Conservation (phyloP, 2,888 invertebrate species). For the Rhingia campestris region DNA sequence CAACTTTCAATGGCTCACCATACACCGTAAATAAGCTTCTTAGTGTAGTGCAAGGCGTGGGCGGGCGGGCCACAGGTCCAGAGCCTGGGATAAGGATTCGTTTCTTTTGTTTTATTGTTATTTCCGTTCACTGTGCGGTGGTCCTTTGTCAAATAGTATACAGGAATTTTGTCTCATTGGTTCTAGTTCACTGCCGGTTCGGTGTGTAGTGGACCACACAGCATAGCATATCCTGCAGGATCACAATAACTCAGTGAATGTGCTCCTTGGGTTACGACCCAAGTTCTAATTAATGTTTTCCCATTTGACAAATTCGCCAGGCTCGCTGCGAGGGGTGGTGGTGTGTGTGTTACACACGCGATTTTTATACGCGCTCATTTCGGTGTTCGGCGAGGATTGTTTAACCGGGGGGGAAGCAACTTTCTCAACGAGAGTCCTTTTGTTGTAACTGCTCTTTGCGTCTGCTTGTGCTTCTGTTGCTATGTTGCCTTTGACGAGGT, state of each 20-base stretch:
- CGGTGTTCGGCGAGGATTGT: conserved; percentile 39
- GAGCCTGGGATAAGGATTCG: conserved; percentile 64
- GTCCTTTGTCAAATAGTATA: conserved; percentile 69
- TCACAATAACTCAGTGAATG: conserved; percentile 76
- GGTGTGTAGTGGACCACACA: conserved; percentile 39
- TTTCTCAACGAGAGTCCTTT: conserved; percentile 58
- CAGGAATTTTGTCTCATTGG: conserved; percentile 74
- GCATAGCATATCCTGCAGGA: conserved; percentile 66
- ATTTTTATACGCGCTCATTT: conserved; percentile 75
- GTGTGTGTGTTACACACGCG: conserved; percentile 70
- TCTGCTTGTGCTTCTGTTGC: not conserved
- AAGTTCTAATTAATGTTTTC: conserved; percentile 77
- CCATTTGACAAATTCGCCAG: conserved; percentile 76
- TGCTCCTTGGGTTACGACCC: conserved; percentile 75
- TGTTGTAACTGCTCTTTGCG: conserved; percentile 41
- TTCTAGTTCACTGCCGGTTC: conserved; percentile 32
- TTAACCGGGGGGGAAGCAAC: conserved; percentile 24
- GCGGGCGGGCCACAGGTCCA: too few species aligned
- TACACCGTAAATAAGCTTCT: conserved; percentile 65
- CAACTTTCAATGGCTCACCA: conserved; percentile 70
- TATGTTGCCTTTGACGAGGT: conserved; percentile 77
- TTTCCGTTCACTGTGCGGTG: conserved; percentile 62
- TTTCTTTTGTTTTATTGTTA: conserved; percentile 74
- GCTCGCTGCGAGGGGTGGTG: conserved; percentile 6
- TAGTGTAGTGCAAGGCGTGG: conserved; percentile 13